Base-by-base conservation (phyloP, 2,888 invertebrate species). In the Autographa pulchrina region DNA sequence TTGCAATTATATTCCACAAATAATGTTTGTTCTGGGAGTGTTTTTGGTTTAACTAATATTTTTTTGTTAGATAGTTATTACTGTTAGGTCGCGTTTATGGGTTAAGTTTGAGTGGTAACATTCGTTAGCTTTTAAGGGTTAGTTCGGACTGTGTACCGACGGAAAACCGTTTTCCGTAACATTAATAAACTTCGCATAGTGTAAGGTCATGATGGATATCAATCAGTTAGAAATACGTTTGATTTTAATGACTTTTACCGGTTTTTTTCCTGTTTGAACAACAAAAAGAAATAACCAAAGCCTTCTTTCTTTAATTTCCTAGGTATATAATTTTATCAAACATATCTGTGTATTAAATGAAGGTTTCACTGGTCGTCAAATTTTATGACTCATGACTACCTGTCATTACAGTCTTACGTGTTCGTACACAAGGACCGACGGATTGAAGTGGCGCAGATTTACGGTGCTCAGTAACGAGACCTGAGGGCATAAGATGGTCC, bases 1-100 rank as follows among this genome's bases (percentile, higher is more conserved):
- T 84, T 78, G 74, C 79, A 78, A 82, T 81, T 78, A 73, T 77
- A 70, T 65, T 65, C 62, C 70, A 54, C 65, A 70, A 82, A 79
- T 77, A 73, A 77, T 75, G 68, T 60, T 77, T 73, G 74, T 72
- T 75, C 66, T 48, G 69, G 68, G 67, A 75, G 54, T 48, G 67
- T 81, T 85, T 81, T 77, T 41, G 70, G 69, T 58, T 67, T n/a
- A 65, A 67, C 68, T 78, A 71, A 73, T 73, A 65, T 81, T 73
- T 71, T 73, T 75, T 74, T 72, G 52, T 80, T 80, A 80, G 72
- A 78, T 78, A 78, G 80, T 78, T 77, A 75, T 70, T 74, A 58
- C 70, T 67, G 77, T 64, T 79, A 77, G 72, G 66, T 78, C 74
- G 74, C 70, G 81, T 77, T 79, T 77, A 81, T 71, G 81, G 56